Base-by-base conservation (phyloP, 1,140 invertebrate genomes). In the Camponotus floridanus region DNA sequence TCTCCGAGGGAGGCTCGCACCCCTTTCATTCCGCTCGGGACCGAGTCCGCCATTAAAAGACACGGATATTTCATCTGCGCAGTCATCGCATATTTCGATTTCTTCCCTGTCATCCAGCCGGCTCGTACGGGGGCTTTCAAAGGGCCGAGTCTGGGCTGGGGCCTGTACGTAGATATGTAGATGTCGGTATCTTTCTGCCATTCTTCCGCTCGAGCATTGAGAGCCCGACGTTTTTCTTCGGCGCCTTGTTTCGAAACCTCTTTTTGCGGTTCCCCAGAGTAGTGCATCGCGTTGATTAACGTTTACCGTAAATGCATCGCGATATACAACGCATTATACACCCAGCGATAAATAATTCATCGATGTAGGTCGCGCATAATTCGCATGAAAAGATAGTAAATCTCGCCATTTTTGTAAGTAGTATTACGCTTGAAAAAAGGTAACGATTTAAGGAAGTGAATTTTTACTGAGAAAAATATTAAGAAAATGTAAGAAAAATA, bases 81-180 rank as follows among this genome's bases (percentile, higher is more conserved):
- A 92, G 93, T 94, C 94, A 93, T 93, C 93, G 93, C 92, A 92
- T 93, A 92, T 93, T 92, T 93, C 91, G 92, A 92, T 93, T 93
- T 93, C 92, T 93, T 91, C 92, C 88, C 91, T 89, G 91, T 93
- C 92, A 92, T 92, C 91, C 92, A 86, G 65, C 85, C 88, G 88
- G 91, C 85, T 91, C 73, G 88, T 84, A 90, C 87, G 88, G 86
- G 84, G 76, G 68, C 91, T 90, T 92, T 92, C 92, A 93, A 93
- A 93, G 92, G 89, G 85, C 85, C 57, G 48, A 51, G 48, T 15
- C 55, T 68, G 76, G 55, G 86, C 74, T 81, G 70, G 83, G 76
- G 67, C 13, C 55, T 76, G 76, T 90, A 90, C 86, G 86, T 86
- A 87, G 81, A 85, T 71, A 86, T 84, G 88, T 90, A 88, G 74